Base-by-base conservation (phyloP, 2,797 vertebrate species). In the Danio choprae region DNA sequence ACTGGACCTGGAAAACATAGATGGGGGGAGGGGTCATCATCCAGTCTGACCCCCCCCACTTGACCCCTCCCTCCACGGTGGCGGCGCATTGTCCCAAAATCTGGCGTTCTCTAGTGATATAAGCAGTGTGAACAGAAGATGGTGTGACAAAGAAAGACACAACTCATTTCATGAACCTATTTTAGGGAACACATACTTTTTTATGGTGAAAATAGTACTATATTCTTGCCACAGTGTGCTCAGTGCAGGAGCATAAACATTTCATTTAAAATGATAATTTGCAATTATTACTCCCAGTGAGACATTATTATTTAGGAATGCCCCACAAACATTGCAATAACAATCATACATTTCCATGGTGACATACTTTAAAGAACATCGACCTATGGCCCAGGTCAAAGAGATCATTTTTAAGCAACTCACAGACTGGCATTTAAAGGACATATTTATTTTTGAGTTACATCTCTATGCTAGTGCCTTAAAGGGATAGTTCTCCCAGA, bases 1-100 rank as follows among this genome's bases (percentile, higher is more conserved):
- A 83, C 91, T 94, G 89, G 93, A 95, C 94, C 94, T 95, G 93
- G 89, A 87, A 51, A 90, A 92, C 91, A 94, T 91, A 93, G 92
- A 90, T 89, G 91, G 89, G 88, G 89, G 87, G 86, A 81, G 90
- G 84, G 89, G 84, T 93, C 92, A 89, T 93, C 93, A 89, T 93
- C 93, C 82, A 89, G 92, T 90, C 93, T 74, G 91, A 90, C 87
- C 87, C 86, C 87, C 89, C 90, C 88, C 87, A n/a, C 77, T 86
- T 89, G 82, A 89, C 89, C 90, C 92, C 91, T 87, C 90, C 82
- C 81, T 91, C 90, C 90, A n/a, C 72, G 92, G 91, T 91, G 93
- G 69, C 87, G 93, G 90, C 91, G 91, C 92, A 93, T 92, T 87
- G 90, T 91, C 89, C 90, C 87, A 90, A 93, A 90, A 91, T 91